Evolutionary conservation across 2,113 vertebrate species (phyloP).

Genomic region (Thalassoma bifasciatum): DNA sequence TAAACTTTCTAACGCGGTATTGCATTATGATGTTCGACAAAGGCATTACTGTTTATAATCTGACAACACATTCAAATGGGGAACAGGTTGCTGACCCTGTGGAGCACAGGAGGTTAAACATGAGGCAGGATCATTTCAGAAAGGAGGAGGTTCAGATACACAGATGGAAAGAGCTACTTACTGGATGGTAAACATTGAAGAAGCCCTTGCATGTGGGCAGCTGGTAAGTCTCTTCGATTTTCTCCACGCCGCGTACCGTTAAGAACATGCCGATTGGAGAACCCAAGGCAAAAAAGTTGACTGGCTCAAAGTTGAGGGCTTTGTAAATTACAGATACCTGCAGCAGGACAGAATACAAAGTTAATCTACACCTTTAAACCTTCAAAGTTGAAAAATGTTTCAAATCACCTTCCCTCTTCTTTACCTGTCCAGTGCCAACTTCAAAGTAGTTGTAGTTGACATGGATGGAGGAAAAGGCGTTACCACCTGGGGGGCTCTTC

Average conservation of each 20-base stretch:
- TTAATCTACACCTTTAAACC: too few species aligned
- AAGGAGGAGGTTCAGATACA: neutral
- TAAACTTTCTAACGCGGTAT: too few species aligned
- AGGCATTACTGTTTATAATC: too few species aligned
- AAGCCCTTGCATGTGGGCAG: conserved; percentile 96
- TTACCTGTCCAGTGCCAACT: conserved; percentile 94
- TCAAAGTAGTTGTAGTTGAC: conserved; percentile 94
- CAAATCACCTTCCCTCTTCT: neutral
- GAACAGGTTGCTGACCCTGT: too few species aligned
- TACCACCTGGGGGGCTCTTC: conserved; percentile 85
- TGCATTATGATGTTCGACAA: too few species aligned
- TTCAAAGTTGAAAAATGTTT: neutral
- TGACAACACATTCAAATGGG: too few species aligned
- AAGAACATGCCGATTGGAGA: conserved; percentile 97
- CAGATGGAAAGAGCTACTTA: conserved; percentile 20
- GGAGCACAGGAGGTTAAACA: too few species aligned
- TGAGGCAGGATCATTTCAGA: too few species aligned
- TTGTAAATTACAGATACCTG: conserved; percentile 94
- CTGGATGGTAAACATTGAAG: conserved; percentile 91
- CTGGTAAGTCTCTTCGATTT: conserved; percentile 93
- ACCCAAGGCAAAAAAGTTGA: conserved; percentile 95
- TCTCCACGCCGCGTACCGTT: conserved; percentile 92
- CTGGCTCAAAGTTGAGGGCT: conserved; percentile 90
- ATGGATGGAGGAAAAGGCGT: conserved; percentile 85
- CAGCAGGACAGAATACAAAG: conserved; percentile 6